These are phyloP conservation scores for Anseranas semipalmata DNA, from an alignment of 2,113 vertebrate species.

Conservation along the genomic window DNA sequence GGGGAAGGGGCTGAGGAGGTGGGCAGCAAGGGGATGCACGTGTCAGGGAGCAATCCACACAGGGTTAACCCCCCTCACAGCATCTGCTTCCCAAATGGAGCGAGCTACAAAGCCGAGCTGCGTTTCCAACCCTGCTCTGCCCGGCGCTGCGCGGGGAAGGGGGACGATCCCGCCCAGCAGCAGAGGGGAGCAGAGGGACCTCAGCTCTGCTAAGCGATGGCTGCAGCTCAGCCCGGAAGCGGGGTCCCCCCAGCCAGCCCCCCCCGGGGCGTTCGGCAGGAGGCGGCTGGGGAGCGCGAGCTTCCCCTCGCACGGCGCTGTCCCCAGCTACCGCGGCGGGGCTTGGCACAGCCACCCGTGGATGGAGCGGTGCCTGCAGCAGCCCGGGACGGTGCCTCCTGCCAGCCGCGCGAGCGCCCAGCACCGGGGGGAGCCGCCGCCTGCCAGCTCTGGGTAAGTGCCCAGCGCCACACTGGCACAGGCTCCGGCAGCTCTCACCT, in stretches of 20 bases:
- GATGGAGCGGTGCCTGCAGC: background rate
- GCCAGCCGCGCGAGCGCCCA: background rate
- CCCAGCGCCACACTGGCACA: rapidly evolving
- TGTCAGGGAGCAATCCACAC: background rate
- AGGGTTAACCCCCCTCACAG: background rate
- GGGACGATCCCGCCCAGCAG: background rate
- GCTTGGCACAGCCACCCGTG: background rate
- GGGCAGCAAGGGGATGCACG: background rate
- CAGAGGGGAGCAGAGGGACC: background rate
- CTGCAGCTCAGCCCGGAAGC: background rate
- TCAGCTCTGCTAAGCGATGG: background rate
- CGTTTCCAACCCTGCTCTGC: background rate
- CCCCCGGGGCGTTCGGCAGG: background rate
- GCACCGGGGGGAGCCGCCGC: rapidly evolving
- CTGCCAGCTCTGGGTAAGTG: background rate
- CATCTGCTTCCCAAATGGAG: constrained; percentile 69
- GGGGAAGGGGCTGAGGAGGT: background rate
- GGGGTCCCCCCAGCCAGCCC: background rate
- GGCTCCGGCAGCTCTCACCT: constrained; percentile 70
- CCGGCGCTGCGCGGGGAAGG: background rate
- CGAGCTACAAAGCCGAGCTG: background rate
- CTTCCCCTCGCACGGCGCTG: background rate
- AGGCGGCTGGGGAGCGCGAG: background rate
- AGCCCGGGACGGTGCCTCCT: rapidly evolving
- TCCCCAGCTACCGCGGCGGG: background rate